phyloP scores from a whole-genome alignment of 2,797 vertebrate genomes.

The Ptychobarbus kaznakovi region DNA sequence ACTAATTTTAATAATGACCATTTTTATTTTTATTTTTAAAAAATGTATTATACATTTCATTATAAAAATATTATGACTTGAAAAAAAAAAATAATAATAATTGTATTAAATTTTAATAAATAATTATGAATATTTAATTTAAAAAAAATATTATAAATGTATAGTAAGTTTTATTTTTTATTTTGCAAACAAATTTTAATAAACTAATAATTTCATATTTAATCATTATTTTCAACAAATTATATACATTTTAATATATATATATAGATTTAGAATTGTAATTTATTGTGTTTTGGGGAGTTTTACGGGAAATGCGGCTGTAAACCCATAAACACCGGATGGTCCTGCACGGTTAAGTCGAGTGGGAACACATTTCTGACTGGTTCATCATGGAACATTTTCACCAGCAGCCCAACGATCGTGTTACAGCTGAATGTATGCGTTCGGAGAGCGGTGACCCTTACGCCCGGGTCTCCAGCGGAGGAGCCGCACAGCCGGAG shows the following conservation, averaged over 20 bases:
- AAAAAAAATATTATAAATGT: neutral
- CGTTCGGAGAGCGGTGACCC: constrained; percentile 45
- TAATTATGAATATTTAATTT: neutral
- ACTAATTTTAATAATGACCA: too few relatives aligned
- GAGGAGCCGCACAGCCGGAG: constrained; percentile 64
- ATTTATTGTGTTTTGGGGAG: neutral
- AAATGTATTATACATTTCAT: neutral
- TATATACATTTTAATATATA: neutral
- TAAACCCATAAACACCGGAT: neutral
- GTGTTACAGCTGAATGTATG: constrained; percentile 21
- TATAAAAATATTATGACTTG: neutral
- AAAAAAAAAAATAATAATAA: neutral
- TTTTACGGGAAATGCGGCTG: neutral
- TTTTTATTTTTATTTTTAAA: neutral
- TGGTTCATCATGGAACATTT: constrained; percentile 40
- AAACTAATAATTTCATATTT: neutral
- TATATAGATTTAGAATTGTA: neutral
- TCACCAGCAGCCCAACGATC: constrained; percentile 20
- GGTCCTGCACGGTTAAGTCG: neutral
- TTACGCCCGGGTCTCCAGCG: constrained; percentile 58
- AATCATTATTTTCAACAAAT: neutral
- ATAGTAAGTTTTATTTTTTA: neutral
- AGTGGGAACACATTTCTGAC: constrained; percentile 23
- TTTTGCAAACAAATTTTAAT: neutral
- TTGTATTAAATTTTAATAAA: too few relatives aligned